Base-by-base conservation (phyloP, 1,140 invertebrate species). In the Trigoniulus corallinus region DNA sequence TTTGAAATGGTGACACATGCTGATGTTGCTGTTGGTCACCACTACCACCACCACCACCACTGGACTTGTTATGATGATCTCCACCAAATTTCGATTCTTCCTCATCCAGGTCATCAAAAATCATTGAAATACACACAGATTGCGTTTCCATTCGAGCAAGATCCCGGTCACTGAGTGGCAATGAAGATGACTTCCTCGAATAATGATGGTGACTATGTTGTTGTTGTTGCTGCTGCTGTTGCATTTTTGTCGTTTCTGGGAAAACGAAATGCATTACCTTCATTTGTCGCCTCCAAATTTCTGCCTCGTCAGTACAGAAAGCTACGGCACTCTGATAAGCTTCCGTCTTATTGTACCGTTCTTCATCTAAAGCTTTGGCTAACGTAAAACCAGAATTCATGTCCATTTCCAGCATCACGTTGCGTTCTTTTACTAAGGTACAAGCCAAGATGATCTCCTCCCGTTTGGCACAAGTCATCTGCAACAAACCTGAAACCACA, bases 381-480 rank as follows among this genome's bases (percentile, higher is more conserved):
- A 68, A 52, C 0, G 62, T 54, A 50, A 68, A 59, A 27, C 62
- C 59, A 23, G 62, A 63, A 47, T 64, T 59, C 13, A 62, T 51
- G 43, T 68, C 65, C 48, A 67, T 60, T 57, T 68, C 66, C 3
- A 68, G 58, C 24, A 68, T 54, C 1, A 58, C 59, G 7, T 63
- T 63, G n/a, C 54, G 44, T 40, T 62, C 62, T n/a, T 61, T 54
- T 7, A 63, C 59, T 44, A 67, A 54, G 2, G 65, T 64, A 43
- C 65, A 67, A 1, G 61, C 66, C 39, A 68, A 52, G 23, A 68
- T 60, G 1, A 68, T 62, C 4, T 62, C 61, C 47, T 68, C 64
- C 18, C 58, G 61, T 12, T 61, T 58, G 1, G 59, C 59, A 41
- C 58, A 58, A 43, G 64, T 61, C n/a, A 68, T 50, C 22, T 62